A percentile compares a stretch with the other conserved stretches of the same genome.
These are phyloP conservation scores for Andricus grossulariae DNA, from an alignment of 1,140 invertebrate genomes.

Conservation along the genomic window DNA sequence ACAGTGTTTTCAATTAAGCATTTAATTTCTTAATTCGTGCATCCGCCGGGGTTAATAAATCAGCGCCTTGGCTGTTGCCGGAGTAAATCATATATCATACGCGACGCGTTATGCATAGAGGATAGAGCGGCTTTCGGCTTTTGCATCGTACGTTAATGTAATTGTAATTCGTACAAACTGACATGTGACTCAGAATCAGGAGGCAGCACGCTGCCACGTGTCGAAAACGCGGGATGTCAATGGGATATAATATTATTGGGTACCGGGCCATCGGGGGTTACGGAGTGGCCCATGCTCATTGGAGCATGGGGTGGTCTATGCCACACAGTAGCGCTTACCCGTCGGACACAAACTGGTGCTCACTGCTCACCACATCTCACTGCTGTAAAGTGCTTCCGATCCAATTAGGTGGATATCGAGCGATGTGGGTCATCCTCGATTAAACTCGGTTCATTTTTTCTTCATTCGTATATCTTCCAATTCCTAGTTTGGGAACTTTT, in stretches of 20 bases:
- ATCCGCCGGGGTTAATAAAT: slow-evolving; percentile 19
- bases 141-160: slow-evolving; percentile 13
- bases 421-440: slow-evolving; percentile 25
- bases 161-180: slow-evolving; percentile 28
- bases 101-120: slow-evolving; percentile 24
- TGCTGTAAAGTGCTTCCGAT: slow-evolving; percentile 25
- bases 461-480: too few relatives aligned
- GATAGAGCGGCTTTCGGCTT: slow-evolving; percentile 6
- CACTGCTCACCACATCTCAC: background rate
- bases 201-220: slow-evolving; percentile 10
- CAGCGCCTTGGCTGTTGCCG: slow-evolving; percentile 6
- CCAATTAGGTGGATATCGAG: slow-evolving; percentile 2
- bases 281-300: too few relatives aligned
- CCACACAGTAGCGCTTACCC: background rate
- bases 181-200: slow-evolving; percentile 28
- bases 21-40: slow-evolving; percentile 17
- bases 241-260: slow-evolving; percentile 23
- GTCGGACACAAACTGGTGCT: background rate
- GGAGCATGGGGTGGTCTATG: background rate
- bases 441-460: background rate
- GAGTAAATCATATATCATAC: slow-evolving; percentile 17
- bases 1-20: slow-evolving; percentile 12
- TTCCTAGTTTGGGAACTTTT: too few relatives aligned
- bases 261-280: background rate
- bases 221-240: slow-evolving; percentile 10